Evolutionary conservation across 1,140 invertebrate species (phyloP), one percentile per base, ranked within the genome.

Genomic region (Cherax destructor): DNA sequence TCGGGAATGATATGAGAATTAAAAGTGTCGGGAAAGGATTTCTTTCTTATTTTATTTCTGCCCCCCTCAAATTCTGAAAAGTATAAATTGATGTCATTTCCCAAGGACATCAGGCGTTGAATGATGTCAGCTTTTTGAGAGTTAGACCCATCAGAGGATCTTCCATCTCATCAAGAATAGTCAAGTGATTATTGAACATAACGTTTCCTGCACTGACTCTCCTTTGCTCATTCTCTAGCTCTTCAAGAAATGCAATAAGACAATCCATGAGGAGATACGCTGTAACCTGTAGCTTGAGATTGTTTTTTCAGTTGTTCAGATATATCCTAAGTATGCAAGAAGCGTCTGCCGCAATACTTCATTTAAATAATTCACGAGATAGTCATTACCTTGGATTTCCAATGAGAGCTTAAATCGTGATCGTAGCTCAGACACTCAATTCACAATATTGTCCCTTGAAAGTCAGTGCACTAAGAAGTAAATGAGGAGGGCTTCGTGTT

Each of bases 241-340:
- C 13, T 13, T 78, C 76, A 78, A 78, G 76, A 78, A 78, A 78
- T 78, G 18, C 76, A 78, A 13, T 1, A 78, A 78, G 76, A 78
- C 76, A 78, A 41, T 78, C 2, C 18, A 78, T 78, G 13, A 18
- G 76, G 76, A 18, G 76, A 78, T 18, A 78, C 76, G 30, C 76
- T 41, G 30, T 41, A 41, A 78, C 30, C 30, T 24, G 13, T 78
- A 18, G 13, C 76, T 3, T 78, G 76, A 78, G 76, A 78, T 78
- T 78, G 30, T 24, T 24, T 78, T n/a, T 41, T 78, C 30, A 78
- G 76, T 24, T 78, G 21, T 24, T 78, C 18, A 78, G 30, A 78
- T 41, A 78, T 78, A 78, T 78, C 76, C 76, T 78, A n/a, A 78
- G 41, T 78, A 78, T 78, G 76, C 2, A 69, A 18, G 65, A 69